Base-by-base conservation (phyloP, 2,888 invertebrate species). In the Chirona hameri region DNA sequence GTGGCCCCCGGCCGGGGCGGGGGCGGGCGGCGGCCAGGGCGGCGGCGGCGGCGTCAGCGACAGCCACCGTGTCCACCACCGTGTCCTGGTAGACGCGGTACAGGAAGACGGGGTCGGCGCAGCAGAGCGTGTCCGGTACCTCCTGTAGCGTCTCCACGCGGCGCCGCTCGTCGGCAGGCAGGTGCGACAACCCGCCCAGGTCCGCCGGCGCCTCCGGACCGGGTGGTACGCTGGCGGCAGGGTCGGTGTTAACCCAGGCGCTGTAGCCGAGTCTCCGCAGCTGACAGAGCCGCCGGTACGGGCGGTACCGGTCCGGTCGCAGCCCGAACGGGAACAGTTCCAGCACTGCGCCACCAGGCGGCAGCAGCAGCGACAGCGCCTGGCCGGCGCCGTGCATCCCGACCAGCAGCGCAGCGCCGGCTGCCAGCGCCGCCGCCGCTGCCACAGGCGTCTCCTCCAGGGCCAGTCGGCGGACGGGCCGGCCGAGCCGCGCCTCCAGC, bases 381-480 rank as follows among this genome's bases (percentile, higher is more conserved):
- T 90, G 86, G 52, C 88, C 87, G 10, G 90, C 89, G 15, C 90
- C 90, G 86, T 89, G 89, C 88, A 89, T 88, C 4, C 88, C 88
- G 24, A 89, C 86, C 1, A 89, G 84, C 21, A 88, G 86, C 85
- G 82, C 84, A 31, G 85, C 83, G 39, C 24, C 39, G 90, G 91
- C 2, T 90, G 91, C 14, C 99, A 99, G 88, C 87, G 93, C 0
- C 98, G 99, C 18, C 99, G 99, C 0, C 90, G 99, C 83, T 91
- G 97, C 85, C 95, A 99, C 88, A 93, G 97, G 46, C 97, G 97
- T 69, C 91, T 93, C 76, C 76, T 76, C 76, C 76, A 76, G 76
- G 21, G 76, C 24, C 76, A 76, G 76, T 10, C 76, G 76, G 24
- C 39, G 76, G 10, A 76, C 76, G 10, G 76, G 76, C 24, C 18